These are phyloP conservation scores for Oreochromis niloticus DNA, from an alignment of 2,113 vertebrate genomes.

Conservation along the genomic window DNA sequence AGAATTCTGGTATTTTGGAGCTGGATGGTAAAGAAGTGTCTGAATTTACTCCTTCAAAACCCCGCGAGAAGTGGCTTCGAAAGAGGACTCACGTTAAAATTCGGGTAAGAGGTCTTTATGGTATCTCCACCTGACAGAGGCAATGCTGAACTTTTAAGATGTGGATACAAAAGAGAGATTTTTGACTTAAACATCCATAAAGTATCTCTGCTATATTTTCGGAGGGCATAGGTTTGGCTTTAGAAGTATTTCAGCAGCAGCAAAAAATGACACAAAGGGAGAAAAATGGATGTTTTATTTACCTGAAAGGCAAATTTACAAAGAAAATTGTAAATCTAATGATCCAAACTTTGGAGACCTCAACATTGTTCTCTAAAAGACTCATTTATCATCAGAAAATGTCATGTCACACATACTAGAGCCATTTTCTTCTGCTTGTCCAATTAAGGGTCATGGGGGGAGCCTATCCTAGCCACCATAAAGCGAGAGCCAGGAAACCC, in stretches of 20 bases:
- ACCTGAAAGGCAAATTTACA: not conserved
- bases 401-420: not conserved
- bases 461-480: not conserved
- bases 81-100: conserved; percentile 96
- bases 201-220: not conserved
- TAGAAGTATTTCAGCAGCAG: not conserved
- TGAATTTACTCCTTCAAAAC: conserved; percentile 81
- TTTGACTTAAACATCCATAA: not conserved
- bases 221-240: not conserved
- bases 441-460: not conserved
- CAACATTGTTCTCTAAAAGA: not conserved
- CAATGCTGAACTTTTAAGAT: not conserved
- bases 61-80: conserved; percentile 93
- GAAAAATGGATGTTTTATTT: not conserved
- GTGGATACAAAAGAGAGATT: not conserved
- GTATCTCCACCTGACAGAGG: not conserved
- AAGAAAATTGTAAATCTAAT: not conserved
- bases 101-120: conserved; percentile 69
- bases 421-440: not conserved
- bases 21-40: conserved; percentile 79
- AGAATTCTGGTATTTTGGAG: conserved; percentile 84
- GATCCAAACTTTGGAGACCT: not conserved
- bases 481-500: not conserved
- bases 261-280: not conserved
- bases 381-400: not conserved